phyloP scores from a whole-genome alignment of 2,888 invertebrate genomes.

The Drosophila merina region DNA sequence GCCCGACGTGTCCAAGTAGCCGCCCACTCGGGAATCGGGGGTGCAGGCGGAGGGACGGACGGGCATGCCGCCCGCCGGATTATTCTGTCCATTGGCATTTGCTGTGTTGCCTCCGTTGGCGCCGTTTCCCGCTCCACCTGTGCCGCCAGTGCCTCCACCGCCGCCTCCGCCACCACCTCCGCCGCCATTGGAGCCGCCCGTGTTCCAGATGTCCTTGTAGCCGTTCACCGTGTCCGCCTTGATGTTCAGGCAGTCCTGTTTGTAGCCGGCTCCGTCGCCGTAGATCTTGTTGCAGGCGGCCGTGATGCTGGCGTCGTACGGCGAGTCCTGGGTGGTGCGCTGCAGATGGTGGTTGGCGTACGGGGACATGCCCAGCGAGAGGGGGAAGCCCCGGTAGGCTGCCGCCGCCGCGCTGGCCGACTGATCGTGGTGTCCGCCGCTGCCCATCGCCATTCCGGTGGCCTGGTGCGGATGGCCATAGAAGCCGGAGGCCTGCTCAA shows the following conservation, averaged over 20 bases:
- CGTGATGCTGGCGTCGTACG: conserved; percentile 95
- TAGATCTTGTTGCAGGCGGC: conserved; percentile 91
- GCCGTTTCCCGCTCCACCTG: conserved; percentile 84
- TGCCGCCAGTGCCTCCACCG: conserved; percentile 84
- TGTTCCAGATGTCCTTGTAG: conserved; percentile 88
- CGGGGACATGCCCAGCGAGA: conserved; percentile 93
- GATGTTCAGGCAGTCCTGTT: conserved; percentile 89
- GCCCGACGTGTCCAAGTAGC: conserved; percentile 91
- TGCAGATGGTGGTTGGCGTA: conserved; percentile 92
- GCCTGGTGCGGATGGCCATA: conserved; percentile 96
- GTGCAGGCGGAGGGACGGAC: conserved; percentile 95
- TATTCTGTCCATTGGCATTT: conserved; percentile 86
- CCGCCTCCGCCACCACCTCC: conserved; percentile 85
- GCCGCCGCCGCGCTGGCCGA: conserved; percentile 87
- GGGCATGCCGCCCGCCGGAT: conserved; percentile 84
- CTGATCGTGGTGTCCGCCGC: conserved; percentile 90
- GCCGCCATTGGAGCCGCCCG: conserved; percentile 85
- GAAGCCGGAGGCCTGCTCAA: conserved; percentile 96
- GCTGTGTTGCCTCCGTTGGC: conserved; percentile 74
- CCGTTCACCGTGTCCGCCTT: conserved; percentile 85
- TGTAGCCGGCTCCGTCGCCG: conserved; percentile 84
- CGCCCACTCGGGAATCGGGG: conserved; percentile 92
- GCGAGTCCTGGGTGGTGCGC: conserved; percentile 94
- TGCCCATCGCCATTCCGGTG: conserved; percentile 87
- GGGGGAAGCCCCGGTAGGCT: conserved; percentile 92